phyloP scores from a whole-genome alignment of 2,113 vertebrate species.

The Campylorhamphus procurvoides region DNA sequence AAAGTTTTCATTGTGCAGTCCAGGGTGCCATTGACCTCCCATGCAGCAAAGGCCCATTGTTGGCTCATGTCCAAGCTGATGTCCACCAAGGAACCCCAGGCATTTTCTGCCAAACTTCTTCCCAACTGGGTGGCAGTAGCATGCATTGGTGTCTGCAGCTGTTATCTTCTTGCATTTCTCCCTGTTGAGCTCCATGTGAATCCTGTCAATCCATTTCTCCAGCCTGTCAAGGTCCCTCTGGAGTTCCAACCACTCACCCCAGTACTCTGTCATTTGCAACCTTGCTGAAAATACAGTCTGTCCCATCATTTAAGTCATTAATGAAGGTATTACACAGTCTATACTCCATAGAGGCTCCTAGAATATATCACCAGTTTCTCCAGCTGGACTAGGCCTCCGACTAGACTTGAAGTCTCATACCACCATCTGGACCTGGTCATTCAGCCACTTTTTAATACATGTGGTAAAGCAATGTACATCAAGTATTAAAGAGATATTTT shows the following conservation, averaged over 20 bases:
- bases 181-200: background rate
- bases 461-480: background rate
- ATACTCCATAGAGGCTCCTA: background rate
- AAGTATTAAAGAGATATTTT: background rate
- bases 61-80: background rate
- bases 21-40: background rate
- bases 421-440: background rate
- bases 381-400: background rate
- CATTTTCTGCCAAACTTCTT: background rate
- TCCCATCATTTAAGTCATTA: background rate
- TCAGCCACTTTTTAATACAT: background rate
- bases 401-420: background rate
- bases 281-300: background rate
- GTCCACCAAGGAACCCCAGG: background rate
- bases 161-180: background rate
- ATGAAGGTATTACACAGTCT: background rate
- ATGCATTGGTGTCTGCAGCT: fast-evolving
- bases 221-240: background rate
- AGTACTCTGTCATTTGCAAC: background rate
- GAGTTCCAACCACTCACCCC: background rate
- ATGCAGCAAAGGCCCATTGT: fast-evolving
- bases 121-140: background rate
- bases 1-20: background rate
- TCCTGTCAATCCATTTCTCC: background rate
- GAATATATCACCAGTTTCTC: fast-evolving